Conservation (phyloP, 2,888 invertebrate genomes). For the Hydraecia micacea region DNA sequence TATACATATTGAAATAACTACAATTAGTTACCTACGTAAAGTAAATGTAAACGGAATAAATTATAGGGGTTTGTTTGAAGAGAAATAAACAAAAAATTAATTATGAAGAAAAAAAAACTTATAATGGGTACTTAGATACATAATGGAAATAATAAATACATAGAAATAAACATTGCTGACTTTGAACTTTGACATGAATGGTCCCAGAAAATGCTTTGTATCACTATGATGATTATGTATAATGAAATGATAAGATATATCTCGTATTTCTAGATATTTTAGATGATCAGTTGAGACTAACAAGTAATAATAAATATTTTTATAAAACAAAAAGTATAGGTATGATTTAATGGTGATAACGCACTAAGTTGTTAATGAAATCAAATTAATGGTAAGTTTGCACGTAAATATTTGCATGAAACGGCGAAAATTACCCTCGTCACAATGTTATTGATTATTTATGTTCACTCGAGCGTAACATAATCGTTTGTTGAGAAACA, state of each 20-base stretch:
- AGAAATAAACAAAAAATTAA: constrained; percentile 7
- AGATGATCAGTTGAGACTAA: background rate
- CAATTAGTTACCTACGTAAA: constrained; percentile 18
- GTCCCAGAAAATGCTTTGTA: constrained; percentile 25
- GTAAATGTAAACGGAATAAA: constrained; percentile 15
- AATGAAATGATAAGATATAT: constrained; percentile 30
- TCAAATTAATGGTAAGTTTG: constrained; percentile 45
- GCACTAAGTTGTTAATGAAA: constrained; percentile 29
- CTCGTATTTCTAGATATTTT: background rate
- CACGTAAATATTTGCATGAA: constrained; percentile 63
- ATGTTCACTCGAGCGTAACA: constrained; percentile 71
- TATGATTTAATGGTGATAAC: constrained; percentile 44
- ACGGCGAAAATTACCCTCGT: constrained; percentile 63
- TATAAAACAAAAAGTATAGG: constrained; percentile 28
- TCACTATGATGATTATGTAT: constrained; percentile 19
- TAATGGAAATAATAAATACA: constrained; percentile 35
- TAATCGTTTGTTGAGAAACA: constrained; percentile 61
- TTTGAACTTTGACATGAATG: constrained; percentile 40
- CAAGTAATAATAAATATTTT: constrained; percentile 25
- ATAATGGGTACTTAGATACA: background rate
- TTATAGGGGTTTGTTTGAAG: background rate
- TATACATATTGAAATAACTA: constrained; percentile 32
- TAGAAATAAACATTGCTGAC: constrained; percentile 47
- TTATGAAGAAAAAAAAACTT: background rate
- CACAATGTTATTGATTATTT: constrained; percentile 75